These are phyloP conservation scores for Lithobius niger DNA, from an alignment of 1,140 invertebrate genomes.

Conservation along the genomic window DNA sequence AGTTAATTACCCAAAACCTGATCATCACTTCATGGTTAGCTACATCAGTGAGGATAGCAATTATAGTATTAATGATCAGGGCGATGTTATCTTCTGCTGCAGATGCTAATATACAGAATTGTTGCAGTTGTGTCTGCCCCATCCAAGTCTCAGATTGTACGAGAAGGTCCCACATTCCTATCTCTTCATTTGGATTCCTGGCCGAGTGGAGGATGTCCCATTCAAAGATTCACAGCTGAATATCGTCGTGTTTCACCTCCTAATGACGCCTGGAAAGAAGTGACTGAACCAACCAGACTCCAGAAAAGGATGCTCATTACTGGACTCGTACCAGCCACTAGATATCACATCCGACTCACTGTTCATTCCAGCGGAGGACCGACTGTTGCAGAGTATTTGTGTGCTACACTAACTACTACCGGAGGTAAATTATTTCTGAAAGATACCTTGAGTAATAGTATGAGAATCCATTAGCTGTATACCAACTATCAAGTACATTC, in stretches of 20 bases:
- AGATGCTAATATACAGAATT: no score
- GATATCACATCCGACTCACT: slow-evolving; percentile 75
- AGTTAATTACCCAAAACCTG: no score
- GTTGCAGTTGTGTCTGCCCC: slow-evolving; percentile 65
- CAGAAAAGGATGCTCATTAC: slow-evolving; percentile 74
- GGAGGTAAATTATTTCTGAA: no score
- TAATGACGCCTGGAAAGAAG: slow-evolving; percentile 71
- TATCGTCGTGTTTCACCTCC: slow-evolving; percentile 76
- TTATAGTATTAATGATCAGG: no score
- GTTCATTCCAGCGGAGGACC: slow-evolving; percentile 92
- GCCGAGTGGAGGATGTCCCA: slow-evolving; percentile 87
- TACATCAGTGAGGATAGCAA: no score
- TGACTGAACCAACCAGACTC: slow-evolving; percentile 79
- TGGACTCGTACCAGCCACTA: slow-evolving; percentile 80
- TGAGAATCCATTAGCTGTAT: no score
- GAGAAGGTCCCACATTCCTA: slow-evolving; percentile 33
- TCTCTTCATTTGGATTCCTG: slow-evolving; percentile 81
- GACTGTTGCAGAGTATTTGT: slow-evolving; percentile 84
- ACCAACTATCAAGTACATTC: no score
- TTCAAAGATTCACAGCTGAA: slow-evolving; percentile 88
- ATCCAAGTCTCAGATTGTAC: not conserved
- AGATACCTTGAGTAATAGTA: no score
- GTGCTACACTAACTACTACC: slow-evolving; percentile 81
- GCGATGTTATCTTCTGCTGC: no score
- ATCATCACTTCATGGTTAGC: no score